These are phyloP conservation scores for Heptranchias perlo DNA, from an alignment of 2,113 vertebrate genomes.

Conservation along the genomic window DNA sequence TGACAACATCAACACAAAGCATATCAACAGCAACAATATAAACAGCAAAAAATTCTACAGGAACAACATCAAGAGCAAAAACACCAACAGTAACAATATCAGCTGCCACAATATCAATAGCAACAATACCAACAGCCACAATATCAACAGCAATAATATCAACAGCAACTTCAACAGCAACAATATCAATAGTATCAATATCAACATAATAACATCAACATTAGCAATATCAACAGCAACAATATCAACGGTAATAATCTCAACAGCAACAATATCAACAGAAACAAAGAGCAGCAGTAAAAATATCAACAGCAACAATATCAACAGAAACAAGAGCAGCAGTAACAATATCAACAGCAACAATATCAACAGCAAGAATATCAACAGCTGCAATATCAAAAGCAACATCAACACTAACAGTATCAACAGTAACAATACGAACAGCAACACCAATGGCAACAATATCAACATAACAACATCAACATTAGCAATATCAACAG, in stretches of 20 bases:
- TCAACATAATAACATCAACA: neutral
- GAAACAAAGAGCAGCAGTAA: neutral
- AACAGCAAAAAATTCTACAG: neutral
- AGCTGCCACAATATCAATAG: neutral
- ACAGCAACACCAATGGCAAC: no score
- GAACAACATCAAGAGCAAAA: neutral
- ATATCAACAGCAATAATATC: neutral
- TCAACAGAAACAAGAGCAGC: neutral
- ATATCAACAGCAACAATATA: neutral
- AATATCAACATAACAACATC: no score
- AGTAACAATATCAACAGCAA: no score
- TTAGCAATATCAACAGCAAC: neutral
- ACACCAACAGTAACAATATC: neutral
- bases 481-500: no score
- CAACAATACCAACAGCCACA: neutral
- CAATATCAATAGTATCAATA: neutral
- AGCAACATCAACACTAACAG: neutral
- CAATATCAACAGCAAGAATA: neutral
- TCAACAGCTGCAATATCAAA: neutral
- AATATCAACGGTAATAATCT: neutral
- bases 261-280: neutral
- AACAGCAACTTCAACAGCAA: neutral
- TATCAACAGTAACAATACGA: no score
- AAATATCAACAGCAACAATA: neutral
- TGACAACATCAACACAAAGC: neutral